phyloP scores from a whole-genome alignment of 1,140 invertebrate genomes.

The Drosophila simulans region DNA sequence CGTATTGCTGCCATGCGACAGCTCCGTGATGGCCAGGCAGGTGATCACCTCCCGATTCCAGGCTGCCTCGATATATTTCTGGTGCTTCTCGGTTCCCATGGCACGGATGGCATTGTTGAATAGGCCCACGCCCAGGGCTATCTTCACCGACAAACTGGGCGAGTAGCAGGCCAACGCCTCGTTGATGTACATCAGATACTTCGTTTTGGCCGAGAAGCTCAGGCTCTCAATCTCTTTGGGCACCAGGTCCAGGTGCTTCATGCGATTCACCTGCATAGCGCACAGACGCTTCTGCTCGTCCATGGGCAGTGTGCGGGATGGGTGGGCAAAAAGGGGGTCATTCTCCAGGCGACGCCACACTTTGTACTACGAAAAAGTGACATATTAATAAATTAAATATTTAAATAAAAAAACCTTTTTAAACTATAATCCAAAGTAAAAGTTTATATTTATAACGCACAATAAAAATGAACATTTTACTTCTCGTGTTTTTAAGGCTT shows the following conservation, averaged over 20 bases:
- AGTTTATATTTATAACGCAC: background rate
- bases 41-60: slow-evolving; percentile 90
- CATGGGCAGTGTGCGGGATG: slow-evolving; percentile 86
- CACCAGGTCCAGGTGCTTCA: slow-evolving; percentile 86
- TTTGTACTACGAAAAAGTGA: slow-evolving; percentile 87
- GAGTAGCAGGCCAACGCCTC: slow-evolving; percentile 88
- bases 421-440: background rate
- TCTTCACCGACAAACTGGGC: slow-evolving; percentile 89
- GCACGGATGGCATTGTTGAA: slow-evolving; percentile 89
- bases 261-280: slow-evolving; percentile 87
- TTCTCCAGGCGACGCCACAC: slow-evolving; percentile 92
- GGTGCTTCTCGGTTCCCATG: slow-evolving; percentile 92
- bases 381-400: background rate
- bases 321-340: slow-evolving; percentile 91
- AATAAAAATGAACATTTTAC: background rate
- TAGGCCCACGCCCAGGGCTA: slow-evolving; percentile 88
- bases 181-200: slow-evolving; percentile 89
- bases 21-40: slow-evolving; percentile 96
- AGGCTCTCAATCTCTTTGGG: slow-evolving; percentile 86
- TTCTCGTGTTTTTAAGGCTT: too few species aligned
- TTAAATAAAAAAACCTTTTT: too few species aligned
- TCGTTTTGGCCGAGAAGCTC: slow-evolving; percentile 88
- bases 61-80: slow-evolving; percentile 89
- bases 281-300: slow-evolving; percentile 90
- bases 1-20: slow-evolving; percentile 97